Conservation (phyloP, 1,140 invertebrate species). For the Caligus rogercresseyi region DNA sequence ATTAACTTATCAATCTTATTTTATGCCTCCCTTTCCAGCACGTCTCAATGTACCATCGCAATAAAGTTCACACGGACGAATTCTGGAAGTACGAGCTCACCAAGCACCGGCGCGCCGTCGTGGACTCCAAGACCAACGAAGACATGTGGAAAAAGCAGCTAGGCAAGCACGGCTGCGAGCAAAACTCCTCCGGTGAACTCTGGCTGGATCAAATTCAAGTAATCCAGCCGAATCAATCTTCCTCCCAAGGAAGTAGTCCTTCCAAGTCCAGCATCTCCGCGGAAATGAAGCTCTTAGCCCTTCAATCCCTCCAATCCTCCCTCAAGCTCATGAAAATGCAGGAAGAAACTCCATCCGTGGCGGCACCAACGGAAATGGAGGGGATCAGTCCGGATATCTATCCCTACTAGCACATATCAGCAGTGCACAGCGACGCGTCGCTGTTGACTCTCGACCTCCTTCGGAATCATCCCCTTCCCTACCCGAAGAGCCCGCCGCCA, state of each 20-base stretch:
- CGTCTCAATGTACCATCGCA: constrained; percentile 20
- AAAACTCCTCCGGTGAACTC: background rate
- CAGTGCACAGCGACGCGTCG: background rate
- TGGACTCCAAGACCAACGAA: constrained; percentile 15
- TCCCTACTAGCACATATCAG: background rate
- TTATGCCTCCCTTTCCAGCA: constrained; percentile 10
- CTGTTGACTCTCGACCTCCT: background rate
- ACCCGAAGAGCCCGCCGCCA: constrained; percentile 15
- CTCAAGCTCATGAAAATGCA: background rate
- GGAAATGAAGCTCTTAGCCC: constrained; percentile 17
- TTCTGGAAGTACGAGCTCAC: constrained; percentile 19
- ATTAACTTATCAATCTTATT: background rate
- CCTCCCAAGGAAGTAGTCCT: background rate
- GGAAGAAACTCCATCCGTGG: too few relatives aligned
- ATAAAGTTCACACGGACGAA: constrained; percentile 20
- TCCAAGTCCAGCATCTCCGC: background rate
- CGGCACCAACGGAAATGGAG: too few relatives aligned
- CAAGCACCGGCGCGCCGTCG: constrained; percentile 5
- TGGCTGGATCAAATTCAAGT: constrained; percentile 9
- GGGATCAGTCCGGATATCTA: background rate
- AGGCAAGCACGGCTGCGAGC: constrained; percentile 12
- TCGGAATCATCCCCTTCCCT: background rate
- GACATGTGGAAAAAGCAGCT: constrained; percentile 20
- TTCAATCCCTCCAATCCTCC: constrained; percentile 5
- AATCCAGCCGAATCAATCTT: background rate